A percentile compares a stretch with the other conserved stretches of the same genome.
These are phyloP conservation scores for Sinodicranocentrus sp. DNA, from an alignment of 2,888 invertebrate genomes.

Conservation along the genomic window DNA sequence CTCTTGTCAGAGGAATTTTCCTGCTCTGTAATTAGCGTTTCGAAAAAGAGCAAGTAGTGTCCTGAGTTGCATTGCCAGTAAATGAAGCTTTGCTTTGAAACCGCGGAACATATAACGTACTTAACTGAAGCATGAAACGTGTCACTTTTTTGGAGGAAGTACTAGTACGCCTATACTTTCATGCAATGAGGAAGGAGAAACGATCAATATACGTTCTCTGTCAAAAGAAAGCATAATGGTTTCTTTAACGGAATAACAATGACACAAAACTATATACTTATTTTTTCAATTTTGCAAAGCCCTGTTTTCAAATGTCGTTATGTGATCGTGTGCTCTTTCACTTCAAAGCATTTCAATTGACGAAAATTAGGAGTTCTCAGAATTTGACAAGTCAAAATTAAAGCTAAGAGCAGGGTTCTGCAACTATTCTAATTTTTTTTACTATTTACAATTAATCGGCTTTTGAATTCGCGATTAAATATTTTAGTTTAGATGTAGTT, in stretches of 20 bases:
- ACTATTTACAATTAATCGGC: no score
- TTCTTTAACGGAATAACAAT: constrained; percentile 12
- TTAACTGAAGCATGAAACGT: not conserved
- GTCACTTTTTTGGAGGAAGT: not conserved
- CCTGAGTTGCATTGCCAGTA: not conserved
- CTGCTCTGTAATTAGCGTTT: constrained; percentile 40
- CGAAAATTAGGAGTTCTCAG: no score
- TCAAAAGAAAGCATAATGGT: constrained; percentile 7
- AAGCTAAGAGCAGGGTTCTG: no score
- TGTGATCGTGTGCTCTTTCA: no score
- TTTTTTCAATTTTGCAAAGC: no score
- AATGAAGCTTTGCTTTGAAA: not conserved
- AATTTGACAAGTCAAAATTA: no score
- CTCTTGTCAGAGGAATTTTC: constrained; percentile 25
- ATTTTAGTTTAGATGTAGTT: no score
- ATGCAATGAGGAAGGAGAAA: not conserved
- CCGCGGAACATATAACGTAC: not conserved
- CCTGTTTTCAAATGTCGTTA: no score
- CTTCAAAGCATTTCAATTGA: no score
- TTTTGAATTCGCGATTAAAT: no score
- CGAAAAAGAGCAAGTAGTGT: constrained; percentile 4
- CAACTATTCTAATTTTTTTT: no score
- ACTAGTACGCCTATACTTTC: not conserved
- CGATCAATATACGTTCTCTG: not conserved
- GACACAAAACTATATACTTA: no score